phyloP scores from a whole-genome alignment of 2,113 vertebrate genomes.

The Larimichthys crocea region DNA sequence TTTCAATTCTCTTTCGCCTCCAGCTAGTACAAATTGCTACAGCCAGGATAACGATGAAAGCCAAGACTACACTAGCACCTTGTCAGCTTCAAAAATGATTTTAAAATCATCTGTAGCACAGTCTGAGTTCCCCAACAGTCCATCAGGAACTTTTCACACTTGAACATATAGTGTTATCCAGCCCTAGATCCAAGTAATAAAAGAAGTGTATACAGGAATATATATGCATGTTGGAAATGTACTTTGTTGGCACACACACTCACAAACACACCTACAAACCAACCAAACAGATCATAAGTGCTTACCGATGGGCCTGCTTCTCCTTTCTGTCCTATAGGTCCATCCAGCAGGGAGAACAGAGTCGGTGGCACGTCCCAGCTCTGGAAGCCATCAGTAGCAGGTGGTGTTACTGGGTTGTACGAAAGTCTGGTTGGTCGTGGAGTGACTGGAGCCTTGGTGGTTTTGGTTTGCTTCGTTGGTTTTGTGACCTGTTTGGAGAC shows the following conservation, averaged over 20 bases:
- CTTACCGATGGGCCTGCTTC: constrained; percentile 90
- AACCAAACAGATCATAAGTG: constrained; percentile 20
- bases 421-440: constrained; percentile 69
- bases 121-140: neutral
- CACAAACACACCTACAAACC: neutral
- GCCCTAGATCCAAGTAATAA: neutral
- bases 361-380: constrained; percentile 87
- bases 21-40: neutral
- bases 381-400: constrained; percentile 84
- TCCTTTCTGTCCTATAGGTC: constrained; percentile 89
- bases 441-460: constrained; percentile 65
- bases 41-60: neutral
- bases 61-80: neutral
- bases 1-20: neutral
- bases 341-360: constrained; percentile 84
- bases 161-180: neutral
- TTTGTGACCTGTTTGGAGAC: constrained; percentile 63
- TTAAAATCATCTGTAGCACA: neutral
- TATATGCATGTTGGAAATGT: neutral
- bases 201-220: neutral
- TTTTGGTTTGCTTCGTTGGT: constrained; percentile 65
- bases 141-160: neutral
- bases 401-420: constrained; percentile 77
- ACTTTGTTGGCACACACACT: neutral
- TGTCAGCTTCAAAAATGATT: neutral